Percentiles rank a stretch among this genome's conserved stretches.
These are phyloP conservation scores for Aptenodytes forsteri DNA, from an alignment of 2,113 vertebrate genomes.

Conservation along the genomic window DNA sequence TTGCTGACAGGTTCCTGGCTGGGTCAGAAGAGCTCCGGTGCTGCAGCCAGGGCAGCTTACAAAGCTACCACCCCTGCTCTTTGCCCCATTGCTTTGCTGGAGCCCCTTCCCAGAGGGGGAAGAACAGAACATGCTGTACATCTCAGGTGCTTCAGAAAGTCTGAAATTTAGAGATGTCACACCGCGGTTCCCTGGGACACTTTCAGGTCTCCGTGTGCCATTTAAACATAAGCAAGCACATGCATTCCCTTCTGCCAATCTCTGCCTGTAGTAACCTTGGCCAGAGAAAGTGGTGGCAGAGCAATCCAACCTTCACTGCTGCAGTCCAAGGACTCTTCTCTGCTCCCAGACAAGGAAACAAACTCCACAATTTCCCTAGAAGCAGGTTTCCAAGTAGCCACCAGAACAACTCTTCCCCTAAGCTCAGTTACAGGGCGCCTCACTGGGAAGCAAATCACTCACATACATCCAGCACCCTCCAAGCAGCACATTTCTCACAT, in stretches of 20 bases:
- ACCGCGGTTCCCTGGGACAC: accelerated
- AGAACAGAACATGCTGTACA: background rate
- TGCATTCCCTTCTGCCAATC: background rate
- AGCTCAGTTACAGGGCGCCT: background rate
- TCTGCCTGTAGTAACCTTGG: background rate
- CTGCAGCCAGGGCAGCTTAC: background rate
- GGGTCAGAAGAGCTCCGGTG: background rate
- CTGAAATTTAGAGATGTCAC: background rate
- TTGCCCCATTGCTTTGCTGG: background rate
- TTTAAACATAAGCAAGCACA: background rate
- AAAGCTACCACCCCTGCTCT: too few species aligned
- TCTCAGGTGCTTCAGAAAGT: background rate
- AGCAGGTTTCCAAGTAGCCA: background rate
- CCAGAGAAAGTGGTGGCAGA: background rate
- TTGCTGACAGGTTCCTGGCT: background rate
- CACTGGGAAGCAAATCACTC: background rate
- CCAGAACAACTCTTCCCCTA: background rate
- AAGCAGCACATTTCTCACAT: background rate
- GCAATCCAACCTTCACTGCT: background rate
- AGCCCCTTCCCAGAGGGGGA: background rate
- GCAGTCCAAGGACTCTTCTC: background rate
- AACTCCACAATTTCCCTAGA: background rate
- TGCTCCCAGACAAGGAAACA: background rate
- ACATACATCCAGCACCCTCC: background rate
- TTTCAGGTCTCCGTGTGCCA: background rate